Conservation (phyloP, 2,797 vertebrate species). For the Rhodeus uyekii region DNA sequence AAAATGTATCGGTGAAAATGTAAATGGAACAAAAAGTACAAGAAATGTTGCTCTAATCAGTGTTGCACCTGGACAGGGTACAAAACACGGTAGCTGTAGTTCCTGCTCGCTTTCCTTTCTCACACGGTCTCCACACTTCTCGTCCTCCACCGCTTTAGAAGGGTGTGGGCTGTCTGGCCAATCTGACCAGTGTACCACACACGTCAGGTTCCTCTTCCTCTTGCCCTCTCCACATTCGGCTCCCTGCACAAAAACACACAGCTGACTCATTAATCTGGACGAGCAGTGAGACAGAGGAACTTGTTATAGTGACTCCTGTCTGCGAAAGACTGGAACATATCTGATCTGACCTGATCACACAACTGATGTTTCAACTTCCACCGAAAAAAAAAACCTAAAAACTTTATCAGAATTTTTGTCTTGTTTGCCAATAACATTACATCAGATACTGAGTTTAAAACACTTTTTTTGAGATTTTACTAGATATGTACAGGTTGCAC, state of each 20-base stretch:
- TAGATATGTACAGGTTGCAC: not conserved
- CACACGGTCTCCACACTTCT: constrained; percentile 80
- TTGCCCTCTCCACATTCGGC: constrained; percentile 92
- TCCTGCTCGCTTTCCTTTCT: constrained; percentile 71
- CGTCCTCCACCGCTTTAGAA: constrained; percentile 68
- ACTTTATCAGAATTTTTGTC: not conserved
- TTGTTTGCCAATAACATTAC: not conserved
- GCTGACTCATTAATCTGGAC: not conserved
- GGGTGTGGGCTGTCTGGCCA: constrained; percentile 55
- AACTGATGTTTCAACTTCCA: not conserved
- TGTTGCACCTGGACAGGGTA: constrained; percentile 74
- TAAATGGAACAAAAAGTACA: not conserved
- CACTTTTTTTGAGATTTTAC: not conserved
- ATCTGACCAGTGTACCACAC: constrained; percentile 82
- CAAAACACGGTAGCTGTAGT: constrained; percentile 84
- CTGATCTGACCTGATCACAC: constrained; percentile 1
- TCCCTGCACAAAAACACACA: constrained; percentile 70
- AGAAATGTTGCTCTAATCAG: not conserved
- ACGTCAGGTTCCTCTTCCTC: constrained; percentile 83
- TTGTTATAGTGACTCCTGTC: constrained; percentile 10
- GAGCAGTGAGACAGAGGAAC: not conserved
- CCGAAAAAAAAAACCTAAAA: not conserved
- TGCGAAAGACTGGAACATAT: not conserved
- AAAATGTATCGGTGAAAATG: not conserved
- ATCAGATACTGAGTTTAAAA: not conserved